Evolutionary conservation across 2,113 vertebrate species (phyloP), one percentile per base, ranked within the genome.

Genomic region (Phyllostomus discolor): DNA sequence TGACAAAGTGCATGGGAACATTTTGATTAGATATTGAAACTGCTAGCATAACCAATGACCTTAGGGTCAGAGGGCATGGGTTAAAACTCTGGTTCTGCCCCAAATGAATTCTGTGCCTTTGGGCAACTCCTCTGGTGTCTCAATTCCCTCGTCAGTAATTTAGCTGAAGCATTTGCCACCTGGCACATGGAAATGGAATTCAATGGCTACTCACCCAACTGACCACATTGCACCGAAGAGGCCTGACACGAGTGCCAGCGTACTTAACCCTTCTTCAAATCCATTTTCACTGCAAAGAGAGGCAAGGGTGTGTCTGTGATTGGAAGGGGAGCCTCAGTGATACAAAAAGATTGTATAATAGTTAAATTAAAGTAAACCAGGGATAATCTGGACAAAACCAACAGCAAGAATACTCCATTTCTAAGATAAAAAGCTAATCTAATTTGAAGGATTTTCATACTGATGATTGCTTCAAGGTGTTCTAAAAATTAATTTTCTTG

Each of bases 241-340:
- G 50, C 99, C 99, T 76, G 99, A 99, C 8, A 99, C 98, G 5
- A 99, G 96, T 5, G 99, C 99, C 95, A 99, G 69, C 0, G 99
- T 98, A 83, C 98, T 98, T 48, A 99, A 94, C 54, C 98, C 98
- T 93, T 99, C 98, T 96, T 99, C 98, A 98, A 99, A 99, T 38
- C 98, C 99, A 97, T 98, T 98, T 90, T 99, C 98, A 96, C 99
- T 99, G 94, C 92, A 93, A 96, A 97, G 46, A 97, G 41, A 98
- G 73, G 96, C 1, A 87, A 41, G 16, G 81, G 31, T 67, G 62
- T 14, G 72, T 57, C 75, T 10, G 81, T 97, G 97, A 43, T 97
- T 98, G 28, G 98, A 97, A 98, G 73, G 79, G 70, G 57, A 75
- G 52, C 16, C n/a, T 24, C 1, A 2, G 8, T 35, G 28, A 24